Percentiles rank a stretch among this genome's conserved stretches.
These are phyloP conservation scores for Echinometra lucunter DNA, from an alignment of 53 echinoderm and acorn worm species.

Conservation along the genomic window DNA sequence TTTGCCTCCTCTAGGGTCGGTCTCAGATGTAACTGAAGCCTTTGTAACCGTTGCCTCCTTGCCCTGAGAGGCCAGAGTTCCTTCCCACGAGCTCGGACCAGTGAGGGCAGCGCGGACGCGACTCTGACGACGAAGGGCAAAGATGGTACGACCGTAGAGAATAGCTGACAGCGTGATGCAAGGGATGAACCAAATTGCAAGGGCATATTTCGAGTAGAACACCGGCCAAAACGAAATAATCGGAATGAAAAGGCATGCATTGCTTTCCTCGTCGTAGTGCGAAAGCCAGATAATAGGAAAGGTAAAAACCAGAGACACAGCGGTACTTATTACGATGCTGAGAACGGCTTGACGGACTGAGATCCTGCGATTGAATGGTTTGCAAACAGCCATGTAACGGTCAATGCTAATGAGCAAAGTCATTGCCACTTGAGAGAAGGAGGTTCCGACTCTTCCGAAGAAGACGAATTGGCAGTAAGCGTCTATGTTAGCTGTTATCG, in stretches of 20 bases:
- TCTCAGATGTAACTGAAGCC: not conserved
- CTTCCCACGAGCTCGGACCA: not conserved
- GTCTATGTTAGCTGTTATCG: not conserved
- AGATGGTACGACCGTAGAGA: not conserved
- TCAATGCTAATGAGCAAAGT: not conserved
- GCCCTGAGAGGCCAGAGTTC: not conserved
- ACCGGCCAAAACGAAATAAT: not conserved
- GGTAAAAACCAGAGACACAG: not conserved
- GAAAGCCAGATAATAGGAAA: not conserved
- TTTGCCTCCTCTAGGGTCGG: not conserved
- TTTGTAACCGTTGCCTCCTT: not conserved
- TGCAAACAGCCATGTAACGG: not conserved
- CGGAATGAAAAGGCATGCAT: too few relatives aligned
- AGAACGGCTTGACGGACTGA: not conserved
- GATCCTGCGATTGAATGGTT: not conserved
- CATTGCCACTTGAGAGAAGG: not conserved
- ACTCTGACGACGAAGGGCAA: not conserved
- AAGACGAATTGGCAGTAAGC: not conserved
- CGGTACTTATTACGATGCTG: not conserved
- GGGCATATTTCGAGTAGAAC: not conserved
- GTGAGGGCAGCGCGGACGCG: not conserved
- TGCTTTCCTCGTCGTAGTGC: not conserved
- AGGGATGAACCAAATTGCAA: not conserved
- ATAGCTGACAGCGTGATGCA: not conserved
- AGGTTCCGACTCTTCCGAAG: not conserved